These are phyloP conservation scores for Lithophane semibrunnea DNA, from an alignment of 2,888 invertebrate genomes.

Conservation along the genomic window DNA sequence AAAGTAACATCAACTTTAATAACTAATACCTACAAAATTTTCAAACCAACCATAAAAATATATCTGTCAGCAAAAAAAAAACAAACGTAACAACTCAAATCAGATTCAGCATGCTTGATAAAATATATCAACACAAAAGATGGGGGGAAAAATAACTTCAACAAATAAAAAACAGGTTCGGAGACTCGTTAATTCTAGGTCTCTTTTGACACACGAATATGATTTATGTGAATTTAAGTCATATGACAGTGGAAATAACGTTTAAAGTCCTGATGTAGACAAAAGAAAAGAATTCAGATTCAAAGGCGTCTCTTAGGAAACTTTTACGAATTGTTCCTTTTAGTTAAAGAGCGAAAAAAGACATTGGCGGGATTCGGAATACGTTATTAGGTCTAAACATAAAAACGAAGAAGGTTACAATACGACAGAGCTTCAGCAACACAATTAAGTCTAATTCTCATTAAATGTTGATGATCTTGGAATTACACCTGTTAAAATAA, in stretches of 20 bases:
- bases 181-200: constrained; percentile 69
- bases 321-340: constrained; percentile 62
- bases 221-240: constrained; percentile 63
- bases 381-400: constrained; percentile 62
- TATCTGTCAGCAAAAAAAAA: constrained; percentile 40
- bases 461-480: constrained; percentile 23
- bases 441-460: constrained; percentile 30
- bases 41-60: constrained; percentile 13
- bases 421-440: constrained; percentile 5
- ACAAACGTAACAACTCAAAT: constrained; percentile 46
- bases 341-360: constrained; percentile 56
- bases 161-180: constrained; percentile 58
- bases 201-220: constrained; percentile 55
- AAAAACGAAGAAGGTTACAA: constrained; percentile 53
- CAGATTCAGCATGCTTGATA: constrained; percentile 59
- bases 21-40: constrained; percentile 25
- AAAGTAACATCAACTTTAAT: constrained; percentile 13
- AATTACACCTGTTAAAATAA: constrained; percentile 46
- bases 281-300: constrained; percentile 54
- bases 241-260: constrained; percentile 60
- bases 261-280: constrained; percentile 53
- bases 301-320: constrained; percentile 60
- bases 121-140: constrained; percentile 60
- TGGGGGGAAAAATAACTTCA: constrained; percentile 49
- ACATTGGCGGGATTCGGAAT: constrained; percentile 47